phyloP scores from a whole-genome alignment of 1,140 invertebrate genomes.

The Drosophila simulans region DNA sequence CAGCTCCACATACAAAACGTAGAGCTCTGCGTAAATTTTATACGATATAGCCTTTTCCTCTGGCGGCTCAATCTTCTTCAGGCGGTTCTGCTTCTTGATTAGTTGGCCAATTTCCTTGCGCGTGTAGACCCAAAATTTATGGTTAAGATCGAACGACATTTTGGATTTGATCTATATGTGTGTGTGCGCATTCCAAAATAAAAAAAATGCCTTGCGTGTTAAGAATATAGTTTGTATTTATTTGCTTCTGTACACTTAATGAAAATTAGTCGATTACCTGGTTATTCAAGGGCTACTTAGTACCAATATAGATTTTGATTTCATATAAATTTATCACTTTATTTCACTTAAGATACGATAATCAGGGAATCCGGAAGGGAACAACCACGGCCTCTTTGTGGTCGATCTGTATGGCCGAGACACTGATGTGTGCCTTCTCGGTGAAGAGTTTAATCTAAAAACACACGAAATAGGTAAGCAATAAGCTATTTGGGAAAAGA shows the following conservation, averaged over 20 bases:
- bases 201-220: constrained; percentile 4
- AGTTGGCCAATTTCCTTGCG: constrained; percentile 63
- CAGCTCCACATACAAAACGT: constrained; percentile 71
- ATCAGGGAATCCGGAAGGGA: constrained; percentile 87
- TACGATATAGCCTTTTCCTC: constrained; percentile 60
- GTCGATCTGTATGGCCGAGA: constrained; percentile 89
- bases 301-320: constrained; percentile 42
- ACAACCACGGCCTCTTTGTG: constrained; percentile 92
- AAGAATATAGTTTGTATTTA: constrained; percentile 43
- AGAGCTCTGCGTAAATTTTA: constrained; percentile 74
- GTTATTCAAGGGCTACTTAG: constrained; percentile 48
- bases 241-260: constrained; percentile 46
- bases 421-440: constrained; percentile 86
- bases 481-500: background rate
- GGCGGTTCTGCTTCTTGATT: constrained; percentile 61
- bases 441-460: constrained; percentile 87
- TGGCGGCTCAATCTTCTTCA: constrained; percentile 58
- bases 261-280: constrained; percentile 50
- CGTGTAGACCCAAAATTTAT: constrained; percentile 66
- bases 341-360: constrained; percentile 15
- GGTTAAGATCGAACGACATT: constrained; percentile 73
- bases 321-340: constrained; percentile 35
- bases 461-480: constrained; percentile 12
- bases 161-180: constrained; percentile 6
- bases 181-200: constrained; percentile 7